Conservation (phyloP, 2,797 vertebrate species). For the Aplochiton taeniatus region DNA sequence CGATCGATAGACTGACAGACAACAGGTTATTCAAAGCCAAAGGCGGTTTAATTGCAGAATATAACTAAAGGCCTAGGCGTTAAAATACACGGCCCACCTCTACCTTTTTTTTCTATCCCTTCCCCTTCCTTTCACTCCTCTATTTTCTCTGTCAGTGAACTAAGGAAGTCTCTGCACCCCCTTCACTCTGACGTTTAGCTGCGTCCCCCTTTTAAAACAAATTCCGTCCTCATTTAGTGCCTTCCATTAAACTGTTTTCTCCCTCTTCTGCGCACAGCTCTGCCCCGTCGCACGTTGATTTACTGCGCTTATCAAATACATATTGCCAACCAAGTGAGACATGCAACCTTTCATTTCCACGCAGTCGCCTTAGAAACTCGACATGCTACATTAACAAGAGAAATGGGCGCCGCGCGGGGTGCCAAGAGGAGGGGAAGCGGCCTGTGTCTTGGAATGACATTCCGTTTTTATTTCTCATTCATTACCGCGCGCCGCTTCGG, state of each 20-base stretch:
- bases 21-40: no score
- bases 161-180: conserved; percentile 20
- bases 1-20: no score
- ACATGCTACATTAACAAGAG: conserved; percentile 83
- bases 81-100: no score
- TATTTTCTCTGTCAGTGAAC: conserved; percentile 13
- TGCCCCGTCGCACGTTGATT: conserved; percentile 42
- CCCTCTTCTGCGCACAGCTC: conserved; percentile 14
- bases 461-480: conserved; percentile 56
- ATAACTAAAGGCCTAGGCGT: no score
- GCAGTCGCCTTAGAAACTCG: conserved; percentile 77
- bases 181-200: not conserved
- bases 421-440: conserved; percentile 56
- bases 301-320: conserved; percentile 63
- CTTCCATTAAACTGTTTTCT: conserved; percentile 61
- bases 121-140: not conserved
- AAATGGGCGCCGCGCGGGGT: conserved; percentile 71
- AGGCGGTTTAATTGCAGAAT: no score
- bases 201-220: conserved; percentile 48
- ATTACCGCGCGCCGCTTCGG: conserved; percentile 38
- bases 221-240: conserved; percentile 60
- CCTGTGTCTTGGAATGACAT: conserved; percentile 53
- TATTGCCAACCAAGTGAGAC: conserved; percentile 83
- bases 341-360: conserved; percentile 83
- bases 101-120: no score